Base-by-base conservation (phyloP, 2,888 invertebrate genomes). In the Esperia sulphurella region DNA sequence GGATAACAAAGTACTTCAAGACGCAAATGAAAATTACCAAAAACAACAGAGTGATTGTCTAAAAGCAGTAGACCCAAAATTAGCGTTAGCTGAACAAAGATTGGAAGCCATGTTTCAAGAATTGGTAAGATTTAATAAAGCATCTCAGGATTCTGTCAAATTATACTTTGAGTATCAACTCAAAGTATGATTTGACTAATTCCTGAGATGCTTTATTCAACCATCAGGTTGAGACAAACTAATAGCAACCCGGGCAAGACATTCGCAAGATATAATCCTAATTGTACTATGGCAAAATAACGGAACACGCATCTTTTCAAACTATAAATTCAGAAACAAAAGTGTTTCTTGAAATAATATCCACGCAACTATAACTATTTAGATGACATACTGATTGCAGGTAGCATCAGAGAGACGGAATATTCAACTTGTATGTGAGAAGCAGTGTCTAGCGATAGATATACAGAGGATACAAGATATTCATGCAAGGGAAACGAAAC, bases 21-120 rank as follows among this genome's bases (percentile, higher is more conserved):
- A 74, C 70, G 55, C 90, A 75, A 86, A 81, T 84, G 65, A 91
- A 72, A 71, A 77, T 69, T 79, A 69, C 66, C 44, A 79, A 55
- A 75, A 85, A 63, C 66, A 87, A 68, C 74, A 86, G 55, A 72
- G 71, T 57, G 69, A 82, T 47, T 62, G 68, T 9, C 51, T 75
- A 1, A 70, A 63, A 14, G 46, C 70, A 0, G 50, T 82, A 2
- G 80, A 88, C 49, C 88, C 89, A 0, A 85, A 80, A 57, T 59
- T 92, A 8, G 72, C 88, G 6, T 56, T 91, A 0, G 84, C 91
- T 9, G 92, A 92, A 58, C 89, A 91, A 65, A 90, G 90, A 65
- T 64, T 92, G 30, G 92, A 92, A 65, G 75, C 89, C 0, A 91
- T 91, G 65, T 92, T 91, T 63, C 91, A 92, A 60, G 92, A 92